phyloP scores from a whole-genome alignment of 2,113 vertebrate species.

The Smithornis capensis region DNA sequence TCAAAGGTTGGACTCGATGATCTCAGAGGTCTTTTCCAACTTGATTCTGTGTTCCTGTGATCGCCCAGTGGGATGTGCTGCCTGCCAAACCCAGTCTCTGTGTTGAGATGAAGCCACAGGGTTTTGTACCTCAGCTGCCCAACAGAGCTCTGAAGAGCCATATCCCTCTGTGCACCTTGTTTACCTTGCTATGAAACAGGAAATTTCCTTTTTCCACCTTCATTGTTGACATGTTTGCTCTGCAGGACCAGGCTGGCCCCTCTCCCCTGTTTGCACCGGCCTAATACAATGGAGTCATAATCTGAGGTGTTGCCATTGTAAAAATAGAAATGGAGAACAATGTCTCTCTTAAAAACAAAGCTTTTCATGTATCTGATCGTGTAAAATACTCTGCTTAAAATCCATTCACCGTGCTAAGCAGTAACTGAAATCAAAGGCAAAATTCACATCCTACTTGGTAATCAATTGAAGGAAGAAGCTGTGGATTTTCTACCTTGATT shows the following conservation, averaged over 20 bases:
- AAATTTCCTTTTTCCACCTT: conserved; percentile 25
- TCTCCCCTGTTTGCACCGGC: neutral
- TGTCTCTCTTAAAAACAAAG: conserved; percentile 6
- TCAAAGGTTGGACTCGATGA: neutral
- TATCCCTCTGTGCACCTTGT: neutral
- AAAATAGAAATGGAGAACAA: conserved; percentile 41
- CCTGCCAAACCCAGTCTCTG: neutral
- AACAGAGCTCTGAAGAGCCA: rapidly evolving
- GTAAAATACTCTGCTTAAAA: neutral
- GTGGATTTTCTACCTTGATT: neutral
- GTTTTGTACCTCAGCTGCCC: neutral
- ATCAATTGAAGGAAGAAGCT: neutral
- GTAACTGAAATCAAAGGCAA: conserved; percentile 18
- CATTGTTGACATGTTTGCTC: conserved; percentile 4
- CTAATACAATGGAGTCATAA: conserved; percentile 2
- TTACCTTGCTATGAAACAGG: neutral
- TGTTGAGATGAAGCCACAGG: neutral
- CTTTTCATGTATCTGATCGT: neutral
- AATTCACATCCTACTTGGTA: neutral
- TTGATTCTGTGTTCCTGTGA: neutral
- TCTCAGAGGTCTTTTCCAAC: neutral
- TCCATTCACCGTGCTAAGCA: neutral
- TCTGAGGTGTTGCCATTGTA: neutral
- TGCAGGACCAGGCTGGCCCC: neutral
- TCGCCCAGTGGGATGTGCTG: neutral